A percentile compares a stretch with the other conserved stretches of the same genome.
Evolutionary conservation across 2,888 invertebrate genomes (phyloP).

Genomic region (Julus scandinavius): DNA sequence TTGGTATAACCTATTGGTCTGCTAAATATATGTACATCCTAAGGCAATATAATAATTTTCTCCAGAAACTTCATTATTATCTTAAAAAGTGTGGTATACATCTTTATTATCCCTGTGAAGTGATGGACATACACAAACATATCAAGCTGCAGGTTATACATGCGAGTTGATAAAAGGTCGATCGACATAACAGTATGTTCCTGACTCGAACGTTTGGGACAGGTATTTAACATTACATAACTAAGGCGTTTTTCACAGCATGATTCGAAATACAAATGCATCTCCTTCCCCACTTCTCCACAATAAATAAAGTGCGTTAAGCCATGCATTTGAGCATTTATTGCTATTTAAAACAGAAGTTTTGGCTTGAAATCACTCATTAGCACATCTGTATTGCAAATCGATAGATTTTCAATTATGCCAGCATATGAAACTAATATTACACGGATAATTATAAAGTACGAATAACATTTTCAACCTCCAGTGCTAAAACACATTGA

Average conservation of each 20-base stretch:
- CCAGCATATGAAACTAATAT: background rate
- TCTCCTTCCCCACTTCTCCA: constrained; percentile 22
- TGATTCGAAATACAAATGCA: constrained; percentile 5
- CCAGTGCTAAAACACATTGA: constrained; percentile 33
- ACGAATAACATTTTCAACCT: constrained; percentile 19
- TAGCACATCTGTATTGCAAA: background rate
- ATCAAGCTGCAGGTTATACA: background rate
- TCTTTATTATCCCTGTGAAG: constrained; percentile 16
- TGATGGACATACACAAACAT: background rate
- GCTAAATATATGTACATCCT: too few species aligned
- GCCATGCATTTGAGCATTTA: constrained; percentile 33
- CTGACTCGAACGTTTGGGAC: background rate
- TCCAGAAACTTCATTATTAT: background rate
- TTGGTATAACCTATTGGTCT: too few species aligned
- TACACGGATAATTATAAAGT: constrained; percentile 15
- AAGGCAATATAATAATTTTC: background rate
- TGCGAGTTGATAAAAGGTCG: background rate
- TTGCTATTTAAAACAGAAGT: background rate
- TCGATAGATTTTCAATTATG: background rate
- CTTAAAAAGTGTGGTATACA: constrained; percentile 37
- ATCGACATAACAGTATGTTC: background rate
- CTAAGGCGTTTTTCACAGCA: constrained; percentile 37
- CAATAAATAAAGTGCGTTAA: constrained; percentile 41
- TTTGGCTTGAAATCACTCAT: constrained; percentile 38
- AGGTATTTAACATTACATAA: constrained; percentile 4